Evolutionary conservation across 1,140 invertebrate genomes (phyloP), one percentile per base, ranked within the genome.

Genomic region (Eurytemora carolleeae): DNA sequence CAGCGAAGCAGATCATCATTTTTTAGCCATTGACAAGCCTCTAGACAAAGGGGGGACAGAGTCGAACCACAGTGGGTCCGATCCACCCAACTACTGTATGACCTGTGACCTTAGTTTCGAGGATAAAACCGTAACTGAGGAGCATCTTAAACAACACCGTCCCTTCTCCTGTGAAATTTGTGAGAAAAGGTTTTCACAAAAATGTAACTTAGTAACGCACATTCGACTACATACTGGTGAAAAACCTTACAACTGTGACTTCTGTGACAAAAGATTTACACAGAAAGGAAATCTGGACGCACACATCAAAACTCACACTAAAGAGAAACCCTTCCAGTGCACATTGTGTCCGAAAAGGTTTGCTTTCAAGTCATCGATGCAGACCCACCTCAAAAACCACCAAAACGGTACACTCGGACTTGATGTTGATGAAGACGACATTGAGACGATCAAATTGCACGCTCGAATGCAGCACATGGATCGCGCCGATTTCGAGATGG

Each of bases 281-380:
- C 65, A 66, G 61, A 65, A 58, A 58, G 57, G 57, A 2, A 26
- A 58, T n/a, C 24, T 58, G 57, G 57, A 89, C 67, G 87, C 91
- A 20, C 87, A 91, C 72, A 86, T 90, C 63, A 76, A 87, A 66
- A 89, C 87, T 26, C 87, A 91, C 69, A 92, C 87, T 0, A 85
- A 85, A 1, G 87, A 91, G 70, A 91, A 91, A 69, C 87, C 87
- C 0, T 92, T 91, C 69, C 79, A 85, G 3, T 92, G 87, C 69
- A 84, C 83, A 3, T 73, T 89, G 19, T 92, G 87, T 67, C 85
- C 85, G 53, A 91, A 91, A 70, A 87, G 84, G 66, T 91, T 91
- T 73, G 79, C 91, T n/a, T 92, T 96, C 71, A 96, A 96, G 71
- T 92, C 91, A 0, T 92, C 96, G 70, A 78, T 97, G 58, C 92